Evolutionary conservation across 2,888 invertebrate species (phyloP).

Genomic region (Platycheirus albimanus): DNA sequence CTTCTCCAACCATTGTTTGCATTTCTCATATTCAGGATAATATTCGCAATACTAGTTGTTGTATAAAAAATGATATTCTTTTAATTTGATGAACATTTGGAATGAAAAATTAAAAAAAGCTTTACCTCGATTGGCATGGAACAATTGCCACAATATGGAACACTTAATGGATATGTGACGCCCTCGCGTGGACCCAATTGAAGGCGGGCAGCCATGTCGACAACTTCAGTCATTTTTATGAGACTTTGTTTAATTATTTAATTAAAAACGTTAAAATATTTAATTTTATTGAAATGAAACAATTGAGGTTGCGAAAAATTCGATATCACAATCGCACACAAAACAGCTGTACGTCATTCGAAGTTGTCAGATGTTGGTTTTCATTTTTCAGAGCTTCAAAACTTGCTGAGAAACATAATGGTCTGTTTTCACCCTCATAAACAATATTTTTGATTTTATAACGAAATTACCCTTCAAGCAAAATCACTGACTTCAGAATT

Average conservation of each 20-base stretch:
- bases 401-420: not conserved
- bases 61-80: slow-evolving; percentile 44
- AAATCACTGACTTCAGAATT: too few relatives aligned
- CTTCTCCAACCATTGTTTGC: slow-evolving; percentile 97
- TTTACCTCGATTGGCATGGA: slow-evolving; percentile 94
- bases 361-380: not conserved
- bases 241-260: not conserved
- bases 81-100: too few relatives aligned
- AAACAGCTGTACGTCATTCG: slow-evolving; percentile 37
- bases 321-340: slow-evolving; percentile 10
- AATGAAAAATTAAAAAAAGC: too few relatives aligned
- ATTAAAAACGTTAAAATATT: not conserved
- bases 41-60: slow-evolving; percentile 97
- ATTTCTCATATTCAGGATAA: slow-evolving; percentile 98
- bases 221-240: slow-evolving; percentile 84
- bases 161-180: slow-evolving; percentile 91
- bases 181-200: slow-evolving; percentile 88
- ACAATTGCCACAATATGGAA: slow-evolving; percentile 96
- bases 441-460: too few relatives aligned
- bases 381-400: fast-evolving
- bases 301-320: slow-evolving; percentile 20
- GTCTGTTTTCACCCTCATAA: not conserved
- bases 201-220: slow-evolving; percentile 84
- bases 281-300: not conserved
- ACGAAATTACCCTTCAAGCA: too few relatives aligned